Evolutionary conservation across 1,140 invertebrate genomes (phyloP), one percentile per base, ranked within the genome.

Genomic region (Heliconius congener): DNA sequence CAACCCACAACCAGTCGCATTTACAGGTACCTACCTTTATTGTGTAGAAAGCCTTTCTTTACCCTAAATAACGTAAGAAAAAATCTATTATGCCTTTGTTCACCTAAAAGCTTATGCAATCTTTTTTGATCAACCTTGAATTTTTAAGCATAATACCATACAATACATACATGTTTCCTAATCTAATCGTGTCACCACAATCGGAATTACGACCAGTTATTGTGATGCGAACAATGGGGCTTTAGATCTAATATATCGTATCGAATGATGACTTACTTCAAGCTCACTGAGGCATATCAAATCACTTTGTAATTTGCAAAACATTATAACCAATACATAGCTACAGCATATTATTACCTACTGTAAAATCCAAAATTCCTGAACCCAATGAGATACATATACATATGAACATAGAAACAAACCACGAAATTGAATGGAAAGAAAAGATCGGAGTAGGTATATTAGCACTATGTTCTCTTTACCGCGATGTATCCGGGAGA

Each of bases 161-260:
- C 78, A 74, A 79, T 79, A 74, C 37, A 73, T 71, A 74, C 37
- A 73, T 71, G 57, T 50, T 71, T 70, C 27, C 78, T 75, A 75
- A 79, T 79, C 73, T 71, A 79, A 79, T 79, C 78, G 57, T 75
- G 73, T 74, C 78, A 23, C 60, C 34, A 55, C 34, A 52, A 66
- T 66, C 23, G 30, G 73, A 71, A 79, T 79, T 78, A 71, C 52
- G 72, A 78, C 23, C 72, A 73, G 77, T 76, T 71, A 80, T 80
- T 80, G 79, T 80, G 23, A 76, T 73, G 52, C 6, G 74, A 75
- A 80, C 71, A 70, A 80, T 74, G 52, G 66, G 66, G 39, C 55
- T 76, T 79, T 66, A 30, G 74, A 79, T 79, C 73, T 80, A 80
- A 75, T 74, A 42, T 60, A 23, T 76, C 73, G 60, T 76, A 76